Evolutionary conservation across 2,113 vertebrate species (phyloP).

Genomic region (Notothenia rossii): DNA sequence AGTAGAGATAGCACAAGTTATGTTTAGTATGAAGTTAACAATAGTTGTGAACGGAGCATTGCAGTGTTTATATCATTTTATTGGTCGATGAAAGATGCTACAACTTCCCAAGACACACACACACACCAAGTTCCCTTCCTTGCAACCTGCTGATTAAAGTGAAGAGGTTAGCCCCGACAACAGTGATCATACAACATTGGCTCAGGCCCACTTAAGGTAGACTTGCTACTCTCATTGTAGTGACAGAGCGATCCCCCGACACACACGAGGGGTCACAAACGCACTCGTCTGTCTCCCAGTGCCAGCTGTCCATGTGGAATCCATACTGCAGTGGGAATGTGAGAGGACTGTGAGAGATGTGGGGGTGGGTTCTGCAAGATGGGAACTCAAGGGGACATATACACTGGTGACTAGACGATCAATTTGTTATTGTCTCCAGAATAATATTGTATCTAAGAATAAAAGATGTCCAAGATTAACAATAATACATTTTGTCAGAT

Average conservation of each 20-base stretch:
- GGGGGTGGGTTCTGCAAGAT: constrained; percentile 69
- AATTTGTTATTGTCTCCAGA: neutral
- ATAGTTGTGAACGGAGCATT: too few relatives aligned
- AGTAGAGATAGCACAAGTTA: too few relatives aligned
- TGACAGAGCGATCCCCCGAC: neutral
- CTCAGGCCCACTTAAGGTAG: too few relatives aligned
- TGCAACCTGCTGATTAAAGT: too few relatives aligned
- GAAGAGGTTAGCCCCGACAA: too few relatives aligned
- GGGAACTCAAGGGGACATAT: constrained; percentile 25
- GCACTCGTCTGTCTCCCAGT: constrained; percentile 44
- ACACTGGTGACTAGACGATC: constrained; percentile 10
- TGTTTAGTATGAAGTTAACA: too few relatives aligned
- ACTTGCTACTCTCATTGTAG: too few relatives aligned
- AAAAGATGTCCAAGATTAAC: neutral
- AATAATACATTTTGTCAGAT: neutral
- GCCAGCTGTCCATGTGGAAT: constrained; percentile 84
- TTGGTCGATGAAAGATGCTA: too few relatives aligned
- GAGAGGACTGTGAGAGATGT: constrained; percentile 78
- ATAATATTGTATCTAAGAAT: neutral
- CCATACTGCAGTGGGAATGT: constrained; percentile 78
- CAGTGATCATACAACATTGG: too few relatives aligned
- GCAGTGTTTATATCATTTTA: too few relatives aligned
- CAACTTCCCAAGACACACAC: too few relatives aligned
- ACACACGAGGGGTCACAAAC: constrained; percentile 43
- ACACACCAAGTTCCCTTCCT: too few relatives aligned